Evolutionary conservation across 2,888 invertebrate genomes (phyloP), one percentile per base, ranked within the genome.

Genomic region (Eulithis testata): DNA sequence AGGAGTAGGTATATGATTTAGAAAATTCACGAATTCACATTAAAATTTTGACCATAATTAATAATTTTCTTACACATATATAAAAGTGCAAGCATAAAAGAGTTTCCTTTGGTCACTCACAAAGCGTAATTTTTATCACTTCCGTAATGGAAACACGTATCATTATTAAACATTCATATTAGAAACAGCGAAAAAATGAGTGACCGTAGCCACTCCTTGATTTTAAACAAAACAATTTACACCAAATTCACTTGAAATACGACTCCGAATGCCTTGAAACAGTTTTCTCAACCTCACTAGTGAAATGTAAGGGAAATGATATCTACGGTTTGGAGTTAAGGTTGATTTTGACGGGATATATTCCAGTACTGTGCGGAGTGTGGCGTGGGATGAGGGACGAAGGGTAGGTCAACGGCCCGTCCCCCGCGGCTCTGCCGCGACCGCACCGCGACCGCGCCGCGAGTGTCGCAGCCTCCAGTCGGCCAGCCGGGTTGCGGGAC

Each of bases 331-430:
- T 67, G 73, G 78, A 77, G 81, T 84, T 88, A 89, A 85, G 88
- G 89, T 87, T 83, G 84, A 79, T 77, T 83, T 84, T 88, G 61
- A 58, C 66, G 66, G 70, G 78, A 83, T 76, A 71, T 40, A 59
- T 79, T 76, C 78, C 71, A 73, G 74, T 72, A 73, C 69, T 69
- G 75, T 72, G 75, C 68, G 77, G 73, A 76, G 71, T 66, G 78
- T 73, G 79, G 80, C 79, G 77, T 79, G 72, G 69, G 79, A 78
- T 79, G 72, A 70, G 79, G 79, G 73, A 69, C 75, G 84, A 82
- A 82, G 85, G 85, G 87, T 76, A 89, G 89, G 89, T 89, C 89
- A 88, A 81, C 82, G 88, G 80, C 81, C 86, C 83, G 66, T 59
- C 76, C 55, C 73, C 74, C 73, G 71, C 72, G 60, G 67, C 53